These are phyloP conservation scores for Micronycteris hirsuta DNA, from an alignment of 2,113 vertebrate species.

Conservation along the genomic window DNA sequence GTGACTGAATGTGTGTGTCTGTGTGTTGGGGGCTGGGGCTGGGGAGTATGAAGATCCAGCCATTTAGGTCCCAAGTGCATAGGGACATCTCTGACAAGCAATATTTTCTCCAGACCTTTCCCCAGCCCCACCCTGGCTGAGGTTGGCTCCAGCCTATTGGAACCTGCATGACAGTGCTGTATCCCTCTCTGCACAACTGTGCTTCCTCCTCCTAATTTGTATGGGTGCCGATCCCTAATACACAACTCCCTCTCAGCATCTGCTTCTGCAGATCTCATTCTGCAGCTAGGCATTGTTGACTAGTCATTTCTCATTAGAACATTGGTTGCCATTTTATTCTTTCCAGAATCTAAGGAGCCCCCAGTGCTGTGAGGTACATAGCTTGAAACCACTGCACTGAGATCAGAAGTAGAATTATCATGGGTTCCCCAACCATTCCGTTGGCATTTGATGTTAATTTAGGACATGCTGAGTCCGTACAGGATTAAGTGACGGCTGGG, in stretches of 20 bases:
- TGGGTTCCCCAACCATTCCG: background rate
- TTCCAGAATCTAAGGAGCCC: background rate
- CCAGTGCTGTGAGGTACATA: background rate
- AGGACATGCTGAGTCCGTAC: background rate
- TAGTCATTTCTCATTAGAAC: background rate
- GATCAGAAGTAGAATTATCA: background rate
- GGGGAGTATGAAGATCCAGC: background rate
- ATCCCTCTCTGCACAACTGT: background rate
- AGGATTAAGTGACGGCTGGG: background rate
- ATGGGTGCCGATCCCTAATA: background rate
- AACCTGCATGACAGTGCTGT: background rate
- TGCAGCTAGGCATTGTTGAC: background rate
- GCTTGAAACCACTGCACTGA: background rate
- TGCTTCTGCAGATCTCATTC: background rate
- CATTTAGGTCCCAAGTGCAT: background rate
- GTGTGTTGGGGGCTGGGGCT: fast-evolving
- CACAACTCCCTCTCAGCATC: background rate
- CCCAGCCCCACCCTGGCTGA: background rate
- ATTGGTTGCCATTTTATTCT: background rate
- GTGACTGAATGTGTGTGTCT: background rate
- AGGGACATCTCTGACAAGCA: background rate
- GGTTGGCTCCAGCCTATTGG: background rate
- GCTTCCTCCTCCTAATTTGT: background rate
- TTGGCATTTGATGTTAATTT: background rate
- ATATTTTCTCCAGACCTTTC: background rate